These are phyloP conservation scores for Brachionus manjavacas DNA, from an alignment of 1,140 invertebrate genomes.

Conservation along the genomic window DNA sequence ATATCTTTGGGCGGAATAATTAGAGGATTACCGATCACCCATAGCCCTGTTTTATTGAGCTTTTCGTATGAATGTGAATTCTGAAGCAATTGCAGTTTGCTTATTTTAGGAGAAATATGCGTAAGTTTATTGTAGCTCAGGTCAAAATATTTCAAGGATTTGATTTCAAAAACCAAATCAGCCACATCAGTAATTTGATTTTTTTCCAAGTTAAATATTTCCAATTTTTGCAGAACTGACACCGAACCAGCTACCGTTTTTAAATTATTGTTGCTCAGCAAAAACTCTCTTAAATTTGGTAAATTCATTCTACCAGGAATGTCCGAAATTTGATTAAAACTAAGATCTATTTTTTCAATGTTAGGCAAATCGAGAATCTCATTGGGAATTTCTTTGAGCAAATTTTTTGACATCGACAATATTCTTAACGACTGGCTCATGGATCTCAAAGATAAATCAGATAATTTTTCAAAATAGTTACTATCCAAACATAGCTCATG, in stretches of 20 bases:
- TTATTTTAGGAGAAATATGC: constrained; percentile 48
- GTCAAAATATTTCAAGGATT: constrained; percentile 48
- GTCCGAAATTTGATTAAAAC: constrained; percentile 49
- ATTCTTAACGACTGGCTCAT: constrained; percentile 45
- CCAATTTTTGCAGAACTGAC: constrained; percentile 44
- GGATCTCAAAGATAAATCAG: constrained; percentile 43
- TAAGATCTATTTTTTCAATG: constrained; percentile 49
- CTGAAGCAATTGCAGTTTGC: constrained; percentile 46
- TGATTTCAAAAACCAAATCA: constrained; percentile 49
- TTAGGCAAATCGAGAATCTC: constrained; percentile 49
- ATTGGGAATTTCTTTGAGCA: constrained; percentile 48
- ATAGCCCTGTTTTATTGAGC: constrained; percentile 52
- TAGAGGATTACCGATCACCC: constrained; percentile 56
- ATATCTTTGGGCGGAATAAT: constrained; percentile 52
- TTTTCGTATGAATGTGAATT: constrained; percentile 52
- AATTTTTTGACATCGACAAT: constrained; percentile 53
- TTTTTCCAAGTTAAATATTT: constrained; percentile 51
- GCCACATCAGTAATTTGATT: constrained; percentile 50
- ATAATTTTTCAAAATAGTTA: constrained; percentile 53
- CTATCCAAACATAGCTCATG: constrained; percentile 50
- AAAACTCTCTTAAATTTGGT: constrained; percentile 19
- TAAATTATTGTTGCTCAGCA: neutral
- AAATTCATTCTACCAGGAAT: constrained; percentile 49
- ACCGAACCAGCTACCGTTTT: neutral
- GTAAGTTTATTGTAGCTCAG: constrained; percentile 51